Conservation (phyloP, 2,797 vertebrate species). For the Tiaroga cobitis region DNA sequence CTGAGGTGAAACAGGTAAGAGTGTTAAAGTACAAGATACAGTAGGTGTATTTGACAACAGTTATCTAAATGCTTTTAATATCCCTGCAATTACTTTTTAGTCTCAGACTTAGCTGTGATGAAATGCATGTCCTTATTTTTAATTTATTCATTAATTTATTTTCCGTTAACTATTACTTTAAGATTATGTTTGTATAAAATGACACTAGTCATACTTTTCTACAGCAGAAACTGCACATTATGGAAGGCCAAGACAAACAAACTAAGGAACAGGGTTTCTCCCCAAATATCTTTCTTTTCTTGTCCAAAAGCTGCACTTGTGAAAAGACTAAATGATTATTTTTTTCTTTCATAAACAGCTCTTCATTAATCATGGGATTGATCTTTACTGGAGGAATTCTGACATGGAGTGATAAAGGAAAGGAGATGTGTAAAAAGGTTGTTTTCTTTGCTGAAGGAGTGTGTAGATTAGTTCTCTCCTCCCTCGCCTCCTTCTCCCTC, state of each 20-base stretch:
- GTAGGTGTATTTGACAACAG: conserved; percentile 27
- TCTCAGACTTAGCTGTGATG: conserved; percentile 57
- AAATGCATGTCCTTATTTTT: conserved; percentile 70
- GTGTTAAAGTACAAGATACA: conserved; percentile 46
- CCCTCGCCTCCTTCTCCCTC: conserved; percentile 87
- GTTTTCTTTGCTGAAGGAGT: conserved; percentile 68
- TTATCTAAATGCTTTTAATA: conserved; percentile 52
- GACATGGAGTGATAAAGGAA: conserved; percentile 90
- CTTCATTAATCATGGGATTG: conserved; percentile 79
- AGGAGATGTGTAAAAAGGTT: conserved; percentile 95
- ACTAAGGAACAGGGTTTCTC: conserved; percentile 83
- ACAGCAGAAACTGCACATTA: conserved; percentile 92
- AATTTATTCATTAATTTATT: conserved; percentile 60
- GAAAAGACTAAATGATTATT: conserved; percentile 84
- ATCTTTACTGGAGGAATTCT: conserved; percentile 89
- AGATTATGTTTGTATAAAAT: conserved; percentile 84
- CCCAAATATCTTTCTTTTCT: conserved; percentile 59
- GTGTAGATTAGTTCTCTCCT: conserved; percentile 83
- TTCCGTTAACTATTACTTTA: conserved; percentile 71
- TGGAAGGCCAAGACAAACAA: conserved; percentile 87
- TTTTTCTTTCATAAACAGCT: conserved; percentile 78
- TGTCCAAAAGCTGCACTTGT: conserved; percentile 86
- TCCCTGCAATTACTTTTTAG: conserved; percentile 53
- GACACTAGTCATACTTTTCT: conserved; percentile 91
- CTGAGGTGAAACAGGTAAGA: conserved; percentile 42